Evolutionary conservation across 2,113 vertebrate species (phyloP).

Genomic region (Malurus melanocephalus): DNA sequence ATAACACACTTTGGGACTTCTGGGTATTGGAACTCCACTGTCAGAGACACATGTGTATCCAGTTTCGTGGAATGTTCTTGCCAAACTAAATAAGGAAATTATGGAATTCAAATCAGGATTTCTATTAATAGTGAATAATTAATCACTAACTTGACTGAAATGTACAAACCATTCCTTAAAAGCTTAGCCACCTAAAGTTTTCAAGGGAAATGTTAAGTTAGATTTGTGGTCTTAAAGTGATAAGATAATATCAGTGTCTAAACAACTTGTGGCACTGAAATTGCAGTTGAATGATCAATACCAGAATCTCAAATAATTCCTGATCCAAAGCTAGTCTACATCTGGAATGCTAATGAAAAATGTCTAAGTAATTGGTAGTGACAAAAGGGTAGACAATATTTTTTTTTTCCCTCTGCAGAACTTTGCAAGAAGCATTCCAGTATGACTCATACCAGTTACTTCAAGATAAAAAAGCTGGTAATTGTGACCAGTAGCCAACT

Average conservation of each 20-base stretch:
- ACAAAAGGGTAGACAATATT: not conserved
- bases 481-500: not conserved
- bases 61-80: not conserved
- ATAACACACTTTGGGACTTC: not conserved
- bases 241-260: not conserved
- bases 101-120: not conserved
- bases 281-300: not conserved
- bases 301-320: not conserved
- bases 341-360: not conserved
- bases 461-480: not conserved
- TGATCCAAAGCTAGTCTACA: not conserved
- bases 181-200: not conserved
- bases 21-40: not conserved
- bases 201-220: not conserved
- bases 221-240: not conserved
- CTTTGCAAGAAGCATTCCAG: not conserved
- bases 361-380: not conserved
- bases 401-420: not conserved
- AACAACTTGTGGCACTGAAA: not conserved
- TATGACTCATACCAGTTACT: not conserved
- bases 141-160: not conserved
- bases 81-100: not conserved
- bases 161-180: not conserved
- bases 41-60: not conserved
- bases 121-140: not conserved